phyloP scores from a whole-genome alignment of 2,797 vertebrate genomes.

The Pseudomugil gertrudae region DNA sequence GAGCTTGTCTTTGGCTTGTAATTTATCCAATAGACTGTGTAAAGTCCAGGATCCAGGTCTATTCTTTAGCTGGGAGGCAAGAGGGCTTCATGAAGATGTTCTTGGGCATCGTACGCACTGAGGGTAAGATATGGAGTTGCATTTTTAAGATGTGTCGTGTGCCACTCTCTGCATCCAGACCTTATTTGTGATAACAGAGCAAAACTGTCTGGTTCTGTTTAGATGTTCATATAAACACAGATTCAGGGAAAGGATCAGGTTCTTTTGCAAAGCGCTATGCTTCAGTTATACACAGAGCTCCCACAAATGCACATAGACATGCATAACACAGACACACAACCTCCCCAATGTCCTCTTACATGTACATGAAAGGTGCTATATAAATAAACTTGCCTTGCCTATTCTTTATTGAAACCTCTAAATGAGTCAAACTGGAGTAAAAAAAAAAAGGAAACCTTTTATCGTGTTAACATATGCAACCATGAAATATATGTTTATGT shows the following conservation, averaged over 20 bases:
- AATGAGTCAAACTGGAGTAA: too few species aligned
- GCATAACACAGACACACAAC: too few species aligned
- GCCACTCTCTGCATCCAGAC: background rate
- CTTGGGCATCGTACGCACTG: conserved; percentile 80
- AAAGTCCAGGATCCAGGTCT: conserved; percentile 94
- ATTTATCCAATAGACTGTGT: conserved; percentile 94
- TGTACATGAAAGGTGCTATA: too few species aligned
- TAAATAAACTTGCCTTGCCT: too few species aligned
- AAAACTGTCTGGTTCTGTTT: background rate
- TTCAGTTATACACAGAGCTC: too few species aligned
- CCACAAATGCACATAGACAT: too few species aligned
- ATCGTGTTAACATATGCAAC: too few species aligned
- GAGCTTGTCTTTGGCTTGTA: conserved; percentile 90
- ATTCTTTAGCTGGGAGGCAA: conserved; percentile 91
- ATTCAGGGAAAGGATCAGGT: background rate
- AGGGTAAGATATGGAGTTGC: conserved; percentile 77
- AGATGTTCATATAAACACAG: background rate
- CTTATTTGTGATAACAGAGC: background rate
- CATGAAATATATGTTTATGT: too few species aligned
- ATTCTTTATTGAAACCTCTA: too few species aligned
- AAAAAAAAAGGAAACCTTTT: too few species aligned
- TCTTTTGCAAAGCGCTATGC: too few species aligned
- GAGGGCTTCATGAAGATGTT: conserved; percentile 89
- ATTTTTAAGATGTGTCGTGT: background rate
- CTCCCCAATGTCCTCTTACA: too few species aligned